A percentile compares a stretch with the other conserved stretches of the same genome.
Evolutionary conservation across 1,140 invertebrate genomes (phyloP).

Genomic region (Bombus terrestris): DNA sequence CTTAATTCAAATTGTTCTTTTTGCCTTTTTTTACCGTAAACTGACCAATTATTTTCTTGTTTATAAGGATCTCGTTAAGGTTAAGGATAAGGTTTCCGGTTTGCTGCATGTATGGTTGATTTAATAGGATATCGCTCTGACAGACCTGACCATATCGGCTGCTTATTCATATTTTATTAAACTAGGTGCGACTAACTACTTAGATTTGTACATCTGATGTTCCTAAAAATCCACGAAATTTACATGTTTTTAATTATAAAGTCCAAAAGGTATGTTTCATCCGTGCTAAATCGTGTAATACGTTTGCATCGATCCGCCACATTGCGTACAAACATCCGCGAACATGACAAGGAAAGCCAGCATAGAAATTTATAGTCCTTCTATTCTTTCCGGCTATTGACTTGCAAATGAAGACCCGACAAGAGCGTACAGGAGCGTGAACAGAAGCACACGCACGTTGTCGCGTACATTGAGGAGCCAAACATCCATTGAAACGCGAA

Average conservation of each 20-base stretch:
- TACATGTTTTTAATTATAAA: not conserved
- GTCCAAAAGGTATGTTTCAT: not conserved
- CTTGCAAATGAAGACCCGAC: slow-evolving; percentile 21
- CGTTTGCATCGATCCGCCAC: not conserved
- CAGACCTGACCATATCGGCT: too few species aligned
- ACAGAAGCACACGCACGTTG: not conserved
- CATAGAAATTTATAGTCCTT: not conserved
- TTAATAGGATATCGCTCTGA: too few species aligned
- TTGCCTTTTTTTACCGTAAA: too few species aligned
- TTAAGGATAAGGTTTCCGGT: too few species aligned
- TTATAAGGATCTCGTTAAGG: too few species aligned
- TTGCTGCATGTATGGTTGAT: too few species aligned
- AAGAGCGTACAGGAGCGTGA: not conserved
- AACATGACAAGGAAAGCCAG: not conserved
- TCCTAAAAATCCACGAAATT: not conserved
- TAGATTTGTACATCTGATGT: not conserved
- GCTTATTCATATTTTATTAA: too few species aligned
- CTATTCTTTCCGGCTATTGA: slow-evolving; percentile 14
- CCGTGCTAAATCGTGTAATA: not conserved
- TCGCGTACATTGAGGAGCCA: not conserved
- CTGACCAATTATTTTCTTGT: too few species aligned
- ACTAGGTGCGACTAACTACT: too few species aligned
- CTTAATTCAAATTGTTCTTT: not conserved
- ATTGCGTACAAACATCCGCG: not conserved
- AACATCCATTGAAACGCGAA: not conserved